Conservation (phyloP, 1,140 invertebrate genomes). For the Nasonia vitripennis region DNA sequence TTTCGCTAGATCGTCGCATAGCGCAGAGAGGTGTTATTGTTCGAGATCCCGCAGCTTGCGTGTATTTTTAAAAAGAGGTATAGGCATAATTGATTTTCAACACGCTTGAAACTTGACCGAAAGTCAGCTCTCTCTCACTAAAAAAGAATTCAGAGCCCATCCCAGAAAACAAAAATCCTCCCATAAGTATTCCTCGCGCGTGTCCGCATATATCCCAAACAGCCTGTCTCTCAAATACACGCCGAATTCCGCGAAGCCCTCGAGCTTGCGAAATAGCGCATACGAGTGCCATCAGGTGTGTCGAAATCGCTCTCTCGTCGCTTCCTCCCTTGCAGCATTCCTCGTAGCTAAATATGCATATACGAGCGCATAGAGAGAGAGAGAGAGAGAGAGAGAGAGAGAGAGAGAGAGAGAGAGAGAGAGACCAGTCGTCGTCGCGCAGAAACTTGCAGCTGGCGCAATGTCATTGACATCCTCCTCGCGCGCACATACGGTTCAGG, state of each 20-base stretch:
- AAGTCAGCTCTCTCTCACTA: background rate
- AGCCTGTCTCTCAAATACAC: background rate
- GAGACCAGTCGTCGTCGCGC: background rate
- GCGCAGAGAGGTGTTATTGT: background rate
- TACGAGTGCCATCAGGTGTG: background rate
- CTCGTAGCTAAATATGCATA: slow-evolving; percentile 1
- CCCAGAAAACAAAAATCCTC: background rate
- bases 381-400: background rate
- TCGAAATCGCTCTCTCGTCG: background rate
- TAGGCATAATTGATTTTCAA: background rate
- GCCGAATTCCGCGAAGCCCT: background rate
- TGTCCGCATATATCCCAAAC: background rate
- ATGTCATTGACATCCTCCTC: slow-evolving; percentile 72
- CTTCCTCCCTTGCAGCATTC: background rate
- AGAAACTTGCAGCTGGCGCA: slow-evolving; percentile 60
- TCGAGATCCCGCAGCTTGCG: background rate
- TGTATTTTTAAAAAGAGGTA: background rate
- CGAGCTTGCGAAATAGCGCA: background rate
- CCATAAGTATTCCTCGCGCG: background rate
- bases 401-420: too few relatives aligned
- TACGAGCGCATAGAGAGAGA: background rate
- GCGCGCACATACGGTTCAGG: slow-evolving; percentile 61
- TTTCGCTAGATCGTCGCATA: background rate
- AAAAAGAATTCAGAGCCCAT: background rate
- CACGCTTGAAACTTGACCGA: background rate